Evolutionary conservation across 2,113 vertebrate species (phyloP).

Genomic region (Chiloscyllium plagiosum): DNA sequence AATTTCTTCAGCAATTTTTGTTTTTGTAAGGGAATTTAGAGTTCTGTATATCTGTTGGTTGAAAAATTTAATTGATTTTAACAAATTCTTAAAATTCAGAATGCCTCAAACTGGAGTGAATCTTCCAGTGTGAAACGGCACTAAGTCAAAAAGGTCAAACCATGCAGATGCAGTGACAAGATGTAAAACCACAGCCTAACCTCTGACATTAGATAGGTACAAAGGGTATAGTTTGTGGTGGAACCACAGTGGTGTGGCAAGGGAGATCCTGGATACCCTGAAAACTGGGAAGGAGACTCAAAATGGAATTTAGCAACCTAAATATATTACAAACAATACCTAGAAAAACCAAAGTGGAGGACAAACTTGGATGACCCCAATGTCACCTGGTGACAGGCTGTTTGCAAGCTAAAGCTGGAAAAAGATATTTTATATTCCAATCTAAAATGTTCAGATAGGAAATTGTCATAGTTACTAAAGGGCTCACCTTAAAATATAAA

Average conservation of each 20-base stretch:
- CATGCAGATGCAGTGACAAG: constrained; percentile 39
- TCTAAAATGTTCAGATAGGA: not conserved
- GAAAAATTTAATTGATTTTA: no score
- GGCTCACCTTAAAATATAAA: not conserved
- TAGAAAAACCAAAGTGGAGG: not conserved
- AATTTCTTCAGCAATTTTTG: no score
- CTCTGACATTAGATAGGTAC: not conserved
- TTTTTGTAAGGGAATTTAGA: no score
- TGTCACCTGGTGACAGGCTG: not conserved
- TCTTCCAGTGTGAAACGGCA: constrained; percentile 36
- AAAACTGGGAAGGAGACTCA: not conserved
- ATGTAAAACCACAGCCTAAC: not conserved
- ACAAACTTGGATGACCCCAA: not conserved
- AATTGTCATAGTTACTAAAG: not conserved
- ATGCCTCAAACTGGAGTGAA: not conserved
- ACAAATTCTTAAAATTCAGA: no score
- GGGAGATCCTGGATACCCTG: not conserved
- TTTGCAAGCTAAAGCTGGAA: not conserved
- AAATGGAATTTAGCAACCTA: no score
- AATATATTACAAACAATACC: not conserved
- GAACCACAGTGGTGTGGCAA: no score
- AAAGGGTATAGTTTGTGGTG: not conserved
- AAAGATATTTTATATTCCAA: not conserved
- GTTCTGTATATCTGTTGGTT: no score
- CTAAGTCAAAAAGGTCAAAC: constrained; percentile 39